phyloP scores from a whole-genome alignment of 2,113 vertebrate species.

The Sclerurus mexicanus region DNA sequence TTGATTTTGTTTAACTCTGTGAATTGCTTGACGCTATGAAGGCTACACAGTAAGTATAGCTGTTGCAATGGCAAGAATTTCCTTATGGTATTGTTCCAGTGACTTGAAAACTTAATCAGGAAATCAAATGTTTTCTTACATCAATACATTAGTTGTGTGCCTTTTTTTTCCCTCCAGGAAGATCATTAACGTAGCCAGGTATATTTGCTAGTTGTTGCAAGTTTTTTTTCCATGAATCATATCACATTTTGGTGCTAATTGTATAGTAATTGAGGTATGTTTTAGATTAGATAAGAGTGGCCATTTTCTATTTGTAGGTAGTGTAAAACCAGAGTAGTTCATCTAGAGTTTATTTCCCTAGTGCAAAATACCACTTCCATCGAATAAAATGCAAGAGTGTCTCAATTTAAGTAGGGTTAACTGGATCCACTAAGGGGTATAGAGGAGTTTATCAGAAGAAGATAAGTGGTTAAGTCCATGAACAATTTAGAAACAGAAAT shows the following conservation, averaged over 20 bases:
- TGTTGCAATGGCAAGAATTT: constrained; percentile 6
- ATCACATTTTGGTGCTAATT: not conserved
- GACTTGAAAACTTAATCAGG: not conserved
- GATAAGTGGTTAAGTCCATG: not conserved
- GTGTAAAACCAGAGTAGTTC: not conserved
- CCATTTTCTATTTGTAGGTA: not conserved
- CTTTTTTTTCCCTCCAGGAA: not conserved
- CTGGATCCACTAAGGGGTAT: not conserved
- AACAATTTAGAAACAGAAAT: not conserved
- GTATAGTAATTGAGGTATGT: not conserved
- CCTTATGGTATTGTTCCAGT: not conserved
- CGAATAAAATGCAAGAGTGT: not conserved
- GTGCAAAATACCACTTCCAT: not conserved
- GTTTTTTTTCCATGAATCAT: not conserved
- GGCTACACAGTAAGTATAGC: not conserved
- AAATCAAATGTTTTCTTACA: not conserved
- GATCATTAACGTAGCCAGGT: not conserved
- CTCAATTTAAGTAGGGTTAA: not conserved
- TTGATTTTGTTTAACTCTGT: not conserved
- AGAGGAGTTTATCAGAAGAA: not conserved
- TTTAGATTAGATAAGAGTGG: not conserved
- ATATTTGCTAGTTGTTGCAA: not conserved
- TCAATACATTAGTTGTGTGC: not conserved
- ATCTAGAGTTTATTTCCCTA: not conserved
- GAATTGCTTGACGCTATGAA: not conserved